Evolutionary conservation across 2,888 invertebrate genomes (phyloP), one percentile per base, ranked within the genome.

Genomic region (Ochropleura plecta): DNA sequence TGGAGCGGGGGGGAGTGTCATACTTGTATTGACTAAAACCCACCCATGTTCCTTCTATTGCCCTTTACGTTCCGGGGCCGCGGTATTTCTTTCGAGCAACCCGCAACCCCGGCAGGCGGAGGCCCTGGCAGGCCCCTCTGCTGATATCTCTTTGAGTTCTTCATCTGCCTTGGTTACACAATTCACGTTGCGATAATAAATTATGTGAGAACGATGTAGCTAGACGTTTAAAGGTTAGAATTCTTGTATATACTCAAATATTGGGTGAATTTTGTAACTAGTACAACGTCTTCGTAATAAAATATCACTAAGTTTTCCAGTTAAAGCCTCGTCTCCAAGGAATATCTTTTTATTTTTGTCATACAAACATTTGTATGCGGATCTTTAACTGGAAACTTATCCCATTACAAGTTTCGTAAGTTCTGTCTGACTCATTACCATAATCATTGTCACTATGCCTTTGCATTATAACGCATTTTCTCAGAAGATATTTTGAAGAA

Each of bases 331-430:
- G 74, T 76, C 55, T 49, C 69, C 55, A 20, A 70, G 64, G 63
- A 70, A 65, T 79, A 64, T 72, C 57, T 80, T 81, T 82, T 79
- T 70, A 73, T 70, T 83, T 83, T 76, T 76, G 67, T 79, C 70
- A 84, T 74, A 73, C 79, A 86, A 83, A 82, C 84, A 89, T 92
- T 91, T 89, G 89, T 91, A 91, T 91, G 89, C 90, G 84, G 85
- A 85, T 79, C 76, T 83, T 85, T 83, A 77, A 78, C 86, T 83
- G 64, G 67, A 87, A 93, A 93, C 89, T 93, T 92, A 90, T 91
- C 88, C 91, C 83, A 91, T 93, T 92, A 91, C 80, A 86, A 84
- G 76, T 83, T 82, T 64, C 59, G 42, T 68, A 71, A 74, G 70
- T 81, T 82, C 76, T 77, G 59, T 60, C 57, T 66, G 53, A 84